Evolutionary conservation across 2,797 vertebrate species (phyloP), one percentile per base, ranked within the genome.

Genomic region (Gallirallus australis): DNA sequence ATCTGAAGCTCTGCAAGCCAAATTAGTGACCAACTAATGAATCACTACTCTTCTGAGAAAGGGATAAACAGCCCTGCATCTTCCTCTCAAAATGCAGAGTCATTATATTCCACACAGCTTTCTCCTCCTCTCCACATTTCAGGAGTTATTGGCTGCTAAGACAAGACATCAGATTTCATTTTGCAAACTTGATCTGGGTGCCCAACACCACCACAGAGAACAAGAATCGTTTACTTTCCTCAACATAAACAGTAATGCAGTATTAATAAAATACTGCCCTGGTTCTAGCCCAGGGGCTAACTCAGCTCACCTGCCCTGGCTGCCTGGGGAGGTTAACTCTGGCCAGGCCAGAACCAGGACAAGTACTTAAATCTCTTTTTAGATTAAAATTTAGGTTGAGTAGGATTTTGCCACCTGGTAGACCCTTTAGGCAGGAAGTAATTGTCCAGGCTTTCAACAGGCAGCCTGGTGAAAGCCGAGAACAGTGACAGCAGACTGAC

Each of bases 401-500:
- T 45, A 35, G 25, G 31, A 50, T 65, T 92, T 86, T 75, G 40
- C 28, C 13, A 25, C 54, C 33, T 30, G 19, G 5, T 39, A 65
- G 50, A n/a, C 18, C 57, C 27, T n/a, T 64, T 7, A 45, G 40
- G 21, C 24, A 79, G 31, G 14, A n/a, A 48, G 23, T 28, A 77
- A 54, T 66, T 75, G 61, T n/a, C 35, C 37, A 77, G 19, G 27
- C 42, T 72, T 77, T 68, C 60, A 63, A 9, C 40, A 57, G 42
- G 8, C 47, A 61, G 30, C 12, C 28, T 56, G 40, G 57, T 31
- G n/a, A 65, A 52, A 75, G 53, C 47, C 15, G n/a, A 24, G 47
- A 25, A 28, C 19, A 35, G 48, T 3, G n/a, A n/a, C 1, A 0
- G 28, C 16, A 24, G 47, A 20, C 19, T 24, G 40, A 23, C 0